Evolutionary conservation across 2,113 vertebrate genomes (phyloP).

Genomic region (Xiphophorus hellerii): DNA sequence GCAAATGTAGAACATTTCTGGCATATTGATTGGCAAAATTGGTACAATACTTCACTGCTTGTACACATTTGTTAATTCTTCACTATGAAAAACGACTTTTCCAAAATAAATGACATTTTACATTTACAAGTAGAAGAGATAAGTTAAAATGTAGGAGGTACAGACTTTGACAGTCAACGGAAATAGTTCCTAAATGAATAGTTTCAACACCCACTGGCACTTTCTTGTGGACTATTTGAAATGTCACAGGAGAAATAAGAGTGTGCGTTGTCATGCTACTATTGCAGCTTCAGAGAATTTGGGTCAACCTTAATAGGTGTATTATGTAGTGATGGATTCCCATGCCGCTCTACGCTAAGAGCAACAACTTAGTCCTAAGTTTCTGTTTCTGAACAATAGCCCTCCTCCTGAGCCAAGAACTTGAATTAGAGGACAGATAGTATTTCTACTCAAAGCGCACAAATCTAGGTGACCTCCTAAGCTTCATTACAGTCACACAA

Average conservation of each 20-base stretch:
- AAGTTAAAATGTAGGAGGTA: background rate
- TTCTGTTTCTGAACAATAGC: slow-evolving; percentile 11
- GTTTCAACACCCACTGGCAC: background rate
- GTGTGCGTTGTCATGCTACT: background rate
- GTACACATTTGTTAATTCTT: background rate
- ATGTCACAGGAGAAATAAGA: background rate
- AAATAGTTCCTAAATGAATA: background rate
- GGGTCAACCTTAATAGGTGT: background rate
- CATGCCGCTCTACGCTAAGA: background rate
- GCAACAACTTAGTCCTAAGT: background rate
- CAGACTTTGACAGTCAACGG: background rate
- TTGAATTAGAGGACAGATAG: slow-evolving; percentile 25
- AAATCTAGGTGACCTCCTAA: slow-evolving; percentile 32
- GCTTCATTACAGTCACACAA: slow-evolving; percentile 27
- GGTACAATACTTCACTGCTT: background rate
- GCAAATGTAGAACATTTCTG: background rate
- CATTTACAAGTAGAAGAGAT: too few relatives aligned
- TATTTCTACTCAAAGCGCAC: slow-evolving; percentile 18
- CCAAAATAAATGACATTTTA: too few relatives aligned
- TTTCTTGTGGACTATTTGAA: background rate
- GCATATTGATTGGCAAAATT: too few relatives aligned
- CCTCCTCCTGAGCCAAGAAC: background rate
- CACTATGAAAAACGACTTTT: too few relatives aligned
- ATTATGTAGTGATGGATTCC: background rate
- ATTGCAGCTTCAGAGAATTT: background rate